Conservation (phyloP, 2,888 invertebrate genomes). For the Gymnocheta viridis region DNA sequence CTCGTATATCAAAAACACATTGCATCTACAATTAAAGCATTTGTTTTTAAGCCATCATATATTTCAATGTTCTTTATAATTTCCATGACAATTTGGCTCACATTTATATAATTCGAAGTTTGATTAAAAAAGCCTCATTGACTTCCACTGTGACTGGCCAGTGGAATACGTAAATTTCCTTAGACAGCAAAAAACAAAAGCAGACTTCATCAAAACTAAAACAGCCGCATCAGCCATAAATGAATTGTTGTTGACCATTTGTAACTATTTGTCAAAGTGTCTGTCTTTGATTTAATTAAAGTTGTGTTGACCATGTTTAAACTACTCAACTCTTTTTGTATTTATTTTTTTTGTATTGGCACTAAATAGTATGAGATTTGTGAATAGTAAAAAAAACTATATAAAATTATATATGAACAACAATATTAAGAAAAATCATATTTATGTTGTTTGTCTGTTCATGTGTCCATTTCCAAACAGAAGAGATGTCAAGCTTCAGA, state of each 20-base stretch:
- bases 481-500: conserved; percentile 10
- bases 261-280: conserved; percentile 78
- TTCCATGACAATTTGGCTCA: conserved; percentile 32
- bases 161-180: conserved; percentile 33
- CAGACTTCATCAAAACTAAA: conserved; percentile 47
- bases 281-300: conserved; percentile 78
- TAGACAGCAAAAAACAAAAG: not conserved
- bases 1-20: not conserved
- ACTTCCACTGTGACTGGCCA: conserved; percentile 22
- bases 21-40: not conserved
- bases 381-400: not conserved
- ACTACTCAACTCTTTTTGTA: conserved; percentile 33
- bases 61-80: conserved; percentile 3
- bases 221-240: conserved; percentile 46
- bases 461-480: conserved; percentile 15
- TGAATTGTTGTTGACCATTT: conserved; percentile 70
- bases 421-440: conserved; percentile 17
- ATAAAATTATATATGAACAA: not conserved
- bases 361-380: conserved; percentile 10
- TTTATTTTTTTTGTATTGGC: conserved; percentile 23
- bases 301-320: conserved; percentile 78
- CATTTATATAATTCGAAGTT: conserved; percentile 1
- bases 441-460: not conserved
- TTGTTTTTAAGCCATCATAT: not conserved
- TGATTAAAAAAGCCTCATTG: conserved; percentile 17